Evolutionary conservation across 2,888 invertebrate genomes (phyloP).

Genomic region (Cheilosia grossa): DNA sequence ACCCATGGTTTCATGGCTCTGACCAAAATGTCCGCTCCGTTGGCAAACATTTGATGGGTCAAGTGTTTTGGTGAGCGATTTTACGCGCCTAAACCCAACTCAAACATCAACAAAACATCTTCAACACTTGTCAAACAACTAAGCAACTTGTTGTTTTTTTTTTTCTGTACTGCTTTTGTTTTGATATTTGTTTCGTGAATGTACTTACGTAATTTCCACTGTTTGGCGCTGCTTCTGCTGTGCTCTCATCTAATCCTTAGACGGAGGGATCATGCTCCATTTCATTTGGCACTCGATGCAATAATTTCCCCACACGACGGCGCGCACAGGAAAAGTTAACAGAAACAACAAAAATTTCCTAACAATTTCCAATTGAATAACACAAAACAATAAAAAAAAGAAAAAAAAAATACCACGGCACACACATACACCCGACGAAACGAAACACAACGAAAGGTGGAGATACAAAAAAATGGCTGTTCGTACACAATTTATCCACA

Average conservation of each 20-base stretch:
- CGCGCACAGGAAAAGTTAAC: slow-evolving; percentile 36
- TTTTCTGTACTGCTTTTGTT: slow-evolving; percentile 48
- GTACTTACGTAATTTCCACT: slow-evolving; percentile 71
- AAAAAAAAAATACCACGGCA: slow-evolving; percentile 48
- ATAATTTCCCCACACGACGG: slow-evolving; percentile 35
- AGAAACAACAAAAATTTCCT: slow-evolving; percentile 51
- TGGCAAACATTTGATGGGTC: neutral
- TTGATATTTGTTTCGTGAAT: slow-evolving; percentile 63
- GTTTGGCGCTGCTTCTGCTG: slow-evolving; percentile 49
- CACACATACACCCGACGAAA: slow-evolving; percentile 43
- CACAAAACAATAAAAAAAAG: slow-evolving; percentile 36
- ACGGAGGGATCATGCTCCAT: slow-evolving; percentile 59
- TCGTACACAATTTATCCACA: slow-evolving; percentile 69
- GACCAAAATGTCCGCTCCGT: neutral
- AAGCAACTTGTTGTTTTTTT: slow-evolving; percentile 65
- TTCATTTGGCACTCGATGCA: slow-evolving; percentile 67
- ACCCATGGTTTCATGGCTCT: slow-evolving; percentile 15
- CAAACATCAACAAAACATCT: slow-evolving; percentile 66
- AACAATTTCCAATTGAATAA: slow-evolving; percentile 67
- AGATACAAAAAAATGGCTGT: slow-evolving; percentile 67
- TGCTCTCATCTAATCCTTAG: slow-evolving; percentile 55
- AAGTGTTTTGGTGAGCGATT: slow-evolving; percentile 5
- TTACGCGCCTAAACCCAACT: slow-evolving; percentile 66
- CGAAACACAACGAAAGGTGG: slow-evolving; percentile 18
- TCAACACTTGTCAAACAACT: slow-evolving; percentile 71